Percentiles rank a stretch among this genome's conserved stretches.
Conservation (phyloP, 2,113 vertebrate genomes). For the Megaptera novaeangliae region DNA sequence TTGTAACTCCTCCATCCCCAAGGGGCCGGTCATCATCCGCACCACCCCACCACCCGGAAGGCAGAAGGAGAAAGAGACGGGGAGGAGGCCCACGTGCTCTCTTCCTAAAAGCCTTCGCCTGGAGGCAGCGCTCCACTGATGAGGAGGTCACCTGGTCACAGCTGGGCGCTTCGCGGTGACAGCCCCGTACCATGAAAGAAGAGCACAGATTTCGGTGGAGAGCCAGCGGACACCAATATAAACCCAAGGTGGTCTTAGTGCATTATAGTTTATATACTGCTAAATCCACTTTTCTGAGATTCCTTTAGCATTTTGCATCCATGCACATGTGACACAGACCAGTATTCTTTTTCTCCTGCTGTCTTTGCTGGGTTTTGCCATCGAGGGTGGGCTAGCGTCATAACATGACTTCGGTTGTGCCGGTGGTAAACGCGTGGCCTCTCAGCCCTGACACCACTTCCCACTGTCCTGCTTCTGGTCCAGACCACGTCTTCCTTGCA, state of each 20-base stretch:
- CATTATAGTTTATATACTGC: accelerated
- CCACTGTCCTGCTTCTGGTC: neutral
- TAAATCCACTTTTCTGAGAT: neutral
- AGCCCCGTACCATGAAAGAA: too few relatives aligned
- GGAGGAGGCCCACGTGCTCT: neutral
- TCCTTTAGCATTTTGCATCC: neutral
- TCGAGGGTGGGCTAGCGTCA: neutral
- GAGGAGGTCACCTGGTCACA: neutral
- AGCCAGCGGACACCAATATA: neutral
- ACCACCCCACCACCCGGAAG: too few relatives aligned
- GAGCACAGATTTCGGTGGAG: accelerated
- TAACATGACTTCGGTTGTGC: accelerated
- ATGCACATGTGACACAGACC: too few relatives aligned
- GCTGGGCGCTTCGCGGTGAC: accelerated
- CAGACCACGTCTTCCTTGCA: too few relatives aligned
- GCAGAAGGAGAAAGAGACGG: too few relatives aligned
- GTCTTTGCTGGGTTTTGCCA: neutral
- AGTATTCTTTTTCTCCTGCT: neutral
- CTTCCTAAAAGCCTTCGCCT: too few relatives aligned
- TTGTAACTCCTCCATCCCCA: neutral
- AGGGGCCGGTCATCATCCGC: accelerated
- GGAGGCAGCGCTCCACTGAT: too few relatives aligned
- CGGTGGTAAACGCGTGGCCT: too few relatives aligned
- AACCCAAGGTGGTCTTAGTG: too few relatives aligned
- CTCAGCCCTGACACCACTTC: too few relatives aligned